These are phyloP conservation scores for Parotocinclus haroldoi DNA, from an alignment of 2,797 vertebrate genomes.

Conservation along the genomic window DNA sequence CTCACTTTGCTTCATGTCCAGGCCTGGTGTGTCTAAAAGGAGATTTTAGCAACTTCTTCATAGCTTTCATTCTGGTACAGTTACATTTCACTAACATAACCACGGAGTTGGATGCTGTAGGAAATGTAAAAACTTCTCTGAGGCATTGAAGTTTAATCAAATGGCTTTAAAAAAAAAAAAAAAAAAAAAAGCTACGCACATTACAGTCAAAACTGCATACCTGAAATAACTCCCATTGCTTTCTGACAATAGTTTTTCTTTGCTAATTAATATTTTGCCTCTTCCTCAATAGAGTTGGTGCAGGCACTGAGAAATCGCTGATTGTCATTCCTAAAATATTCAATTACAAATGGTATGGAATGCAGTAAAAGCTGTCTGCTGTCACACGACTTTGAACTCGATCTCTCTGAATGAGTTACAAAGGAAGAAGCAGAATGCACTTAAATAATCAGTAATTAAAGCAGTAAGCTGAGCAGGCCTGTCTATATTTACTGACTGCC, in stretches of 20 bases:
- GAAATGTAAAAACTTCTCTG: no score
- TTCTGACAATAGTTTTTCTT: conserved; percentile 18
- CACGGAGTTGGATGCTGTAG: no score
- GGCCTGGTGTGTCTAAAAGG: not conserved
- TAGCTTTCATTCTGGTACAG: no score
- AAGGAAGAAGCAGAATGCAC: not conserved
- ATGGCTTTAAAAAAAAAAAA: no score
- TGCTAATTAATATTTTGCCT: conserved; percentile 2
- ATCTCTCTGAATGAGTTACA: no score
- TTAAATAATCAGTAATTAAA: not conserved
- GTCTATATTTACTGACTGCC: not conserved
- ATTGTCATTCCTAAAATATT: not conserved
- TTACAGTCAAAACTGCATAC: not conserved
- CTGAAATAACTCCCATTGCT: not conserved
- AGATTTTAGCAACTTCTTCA: not conserved
- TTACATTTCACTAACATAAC: no score
- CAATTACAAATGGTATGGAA: not conserved
- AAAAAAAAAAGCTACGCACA: not conserved
- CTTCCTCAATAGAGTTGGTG: not conserved
- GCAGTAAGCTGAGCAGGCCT: not conserved
- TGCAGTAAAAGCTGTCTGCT: not conserved
- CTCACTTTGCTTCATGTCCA: not conserved
- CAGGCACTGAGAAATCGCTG: not conserved
- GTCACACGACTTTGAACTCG: not conserved
- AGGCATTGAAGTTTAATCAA: not conserved